Percentiles rank a stretch among this genome's conserved stretches.
These are phyloP conservation scores for Megaustenia siamemsis DNA, from an alignment of 2,888 invertebrate species.

Conservation along the genomic window DNA sequence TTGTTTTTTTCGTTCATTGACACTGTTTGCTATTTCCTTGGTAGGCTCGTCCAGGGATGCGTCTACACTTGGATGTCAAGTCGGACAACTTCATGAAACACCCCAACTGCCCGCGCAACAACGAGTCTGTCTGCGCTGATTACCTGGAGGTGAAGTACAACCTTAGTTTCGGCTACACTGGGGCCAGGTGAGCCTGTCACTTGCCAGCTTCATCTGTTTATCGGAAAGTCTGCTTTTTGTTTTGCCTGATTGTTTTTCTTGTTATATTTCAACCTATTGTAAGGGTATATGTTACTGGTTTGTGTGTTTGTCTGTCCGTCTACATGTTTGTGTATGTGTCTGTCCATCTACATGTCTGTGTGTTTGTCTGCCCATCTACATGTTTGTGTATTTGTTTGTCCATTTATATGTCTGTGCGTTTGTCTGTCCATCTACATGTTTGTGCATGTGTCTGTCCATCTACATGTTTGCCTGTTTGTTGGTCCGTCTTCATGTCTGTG, in stretches of 20 bases:
- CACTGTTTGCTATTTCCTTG: neutral
- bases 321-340: too few relatives aligned
- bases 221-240: too few relatives aligned
- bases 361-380: too few relatives aligned
- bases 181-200: conserved; percentile 50
- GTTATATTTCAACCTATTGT: neutral
- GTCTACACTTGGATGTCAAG: conserved; percentile 48
- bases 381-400: too few relatives aligned
- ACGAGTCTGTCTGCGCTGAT: conserved; percentile 47
- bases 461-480: too few relatives aligned
- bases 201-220: too few relatives aligned
- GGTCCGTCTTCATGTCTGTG: neutral
- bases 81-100: conserved; percentile 48
- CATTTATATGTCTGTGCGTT: neutral
- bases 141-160: conserved; percentile 57
- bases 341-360: too few relatives aligned
- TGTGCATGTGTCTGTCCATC: too few relatives aligned
- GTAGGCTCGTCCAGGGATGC: conserved; percentile 48
- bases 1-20: too few relatives aligned
- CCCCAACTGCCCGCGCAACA: conserved; percentile 34
- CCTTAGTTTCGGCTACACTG: conserved; percentile 53
- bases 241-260: neutral
- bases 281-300: too few relatives aligned
- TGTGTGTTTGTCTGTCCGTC: neutral
- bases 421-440: conserved; percentile 10